Base-by-base conservation (phyloP, 1,140 invertebrate genomes). In the Temnothorax curvispinosus region DNA sequence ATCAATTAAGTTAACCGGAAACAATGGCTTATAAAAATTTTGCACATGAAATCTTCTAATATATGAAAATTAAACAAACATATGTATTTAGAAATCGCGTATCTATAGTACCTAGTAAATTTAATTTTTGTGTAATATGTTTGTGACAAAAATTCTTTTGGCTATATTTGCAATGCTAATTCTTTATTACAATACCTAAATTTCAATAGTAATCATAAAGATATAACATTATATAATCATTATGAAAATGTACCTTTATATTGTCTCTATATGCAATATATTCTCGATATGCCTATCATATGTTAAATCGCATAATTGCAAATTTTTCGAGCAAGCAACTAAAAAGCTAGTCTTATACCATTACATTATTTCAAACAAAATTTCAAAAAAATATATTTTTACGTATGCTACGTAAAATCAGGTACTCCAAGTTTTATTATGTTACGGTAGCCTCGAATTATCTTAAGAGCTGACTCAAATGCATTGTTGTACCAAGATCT, bases 1-100 rank as follows among this genome's bases (percentile, higher is more conserved):
- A 62, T 50, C 80, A 56, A 60, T 74, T 56, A 47, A 18, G 15
- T 47, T 74, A 32, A 47, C 15, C 54, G 69, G 38, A 58, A 27
- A 65, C n/a, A 38, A 15, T 8, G 3, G 27, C 13, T 65, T 32
- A 27, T 27, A 35, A 32, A 21, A 11, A 65, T 78, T 65, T 65
- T 32, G 44, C 8, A 21, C n/a, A n/a, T 15, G 13, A 54, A 54
- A 52, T 38, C 27, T 62, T 64, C 1, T 2, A n/a, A n/a, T 65
- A 21, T 41, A 38, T 27, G 32, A 41, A 80, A 67, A 65, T 18
- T 21, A 6, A 8, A 27, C 7, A 9, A 32, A 18, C 0, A 21
- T 15, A 27, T n/a, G 27, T 15, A 41, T 32, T 27, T 52, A 18
- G 0, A 50, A 38, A 64, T 18, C 47, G 9, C 18, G 1, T 44